Conservation (phyloP, 1,140 invertebrate species). For the Euglossa dilemma region DNA sequence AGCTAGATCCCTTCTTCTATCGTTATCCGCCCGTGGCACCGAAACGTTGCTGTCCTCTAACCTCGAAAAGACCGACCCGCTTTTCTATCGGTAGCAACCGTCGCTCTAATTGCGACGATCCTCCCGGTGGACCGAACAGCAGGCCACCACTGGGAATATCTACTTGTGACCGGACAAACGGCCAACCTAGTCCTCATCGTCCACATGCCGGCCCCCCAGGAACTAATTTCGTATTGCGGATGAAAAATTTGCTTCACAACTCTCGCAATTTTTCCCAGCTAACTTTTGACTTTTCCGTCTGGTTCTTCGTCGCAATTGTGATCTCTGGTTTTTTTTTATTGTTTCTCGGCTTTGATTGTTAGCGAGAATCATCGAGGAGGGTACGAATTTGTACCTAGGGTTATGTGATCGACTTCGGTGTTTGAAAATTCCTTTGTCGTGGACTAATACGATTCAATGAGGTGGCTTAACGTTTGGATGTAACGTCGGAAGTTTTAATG, state of each 20-base stretch:
- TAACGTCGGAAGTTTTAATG: too few relatives aligned
- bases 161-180: slow-evolving; percentile 28
- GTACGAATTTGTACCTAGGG: too few relatives aligned
- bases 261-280: background rate
- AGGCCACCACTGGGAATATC: slow-evolving; percentile 30
- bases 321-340: background rate
- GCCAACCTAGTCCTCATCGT: background rate
- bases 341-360: background rate
- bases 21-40: slow-evolving; percentile 49
- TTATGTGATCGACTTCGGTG: too few relatives aligned
- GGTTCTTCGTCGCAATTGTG: background rate
- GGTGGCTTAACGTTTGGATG: too few relatives aligned
- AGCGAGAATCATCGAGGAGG: too few relatives aligned
- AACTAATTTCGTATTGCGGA: slow-evolving; percentile 40
- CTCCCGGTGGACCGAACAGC: slow-evolving; percentile 30
- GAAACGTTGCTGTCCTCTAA: slow-evolving; percentile 43
- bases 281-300: background rate
- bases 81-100: slow-evolving; percentile 51
- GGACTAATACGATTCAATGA: too few relatives aligned
- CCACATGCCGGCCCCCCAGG: background rate
- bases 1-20: slow-evolving; percentile 51
- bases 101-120: slow-evolving; percentile 55
- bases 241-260: slow-evolving; percentile 21
- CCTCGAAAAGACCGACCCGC: slow-evolving; percentile 48
- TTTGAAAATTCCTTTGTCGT: too few relatives aligned